These are phyloP conservation scores for Camponotus vicinus DNA, from an alignment of 1,140 invertebrate genomes.

Conservation along the genomic window DNA sequence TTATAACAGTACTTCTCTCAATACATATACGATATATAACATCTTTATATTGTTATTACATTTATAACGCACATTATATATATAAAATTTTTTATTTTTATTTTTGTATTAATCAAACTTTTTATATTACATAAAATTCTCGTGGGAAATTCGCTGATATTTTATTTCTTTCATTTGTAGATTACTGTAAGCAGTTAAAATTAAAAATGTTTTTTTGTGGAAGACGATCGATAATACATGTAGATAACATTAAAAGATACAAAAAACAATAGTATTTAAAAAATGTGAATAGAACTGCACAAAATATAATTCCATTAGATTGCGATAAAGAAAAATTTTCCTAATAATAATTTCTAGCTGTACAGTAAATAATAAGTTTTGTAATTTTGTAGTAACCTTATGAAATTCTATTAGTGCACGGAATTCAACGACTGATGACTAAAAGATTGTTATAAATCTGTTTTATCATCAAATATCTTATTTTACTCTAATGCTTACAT, in stretches of 20 bases:
- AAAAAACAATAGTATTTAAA: neutral
- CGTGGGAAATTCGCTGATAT: neutral
- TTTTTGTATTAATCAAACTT: neutral
- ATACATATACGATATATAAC: conserved; percentile 18
- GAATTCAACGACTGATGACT: neutral
- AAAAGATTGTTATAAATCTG: conserved; percentile 2
- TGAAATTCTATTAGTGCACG: neutral
- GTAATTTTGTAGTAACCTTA: neutral
- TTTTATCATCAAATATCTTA: conserved; percentile 5
- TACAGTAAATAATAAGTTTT: conserved; percentile 1
- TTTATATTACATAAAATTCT: neutral
- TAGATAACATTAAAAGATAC: neutral
- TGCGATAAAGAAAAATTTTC: neutral
- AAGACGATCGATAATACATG: no score
- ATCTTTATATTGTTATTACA: conserved; percentile 49
- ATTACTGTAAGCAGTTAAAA: neutral
- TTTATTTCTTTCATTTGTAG: neutral
- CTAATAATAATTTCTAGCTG: neutral
- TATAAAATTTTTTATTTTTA: neutral
- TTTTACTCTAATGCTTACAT: neutral
- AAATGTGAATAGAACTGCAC: neutral
- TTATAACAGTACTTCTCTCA: conserved; percentile 9
- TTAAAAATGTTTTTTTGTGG: neutral
- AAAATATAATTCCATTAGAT: no score
- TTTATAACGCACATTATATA: neutral